Evolutionary conservation across 2,113 vertebrate species (phyloP).

Genomic region (Hyla sarda): DNA sequence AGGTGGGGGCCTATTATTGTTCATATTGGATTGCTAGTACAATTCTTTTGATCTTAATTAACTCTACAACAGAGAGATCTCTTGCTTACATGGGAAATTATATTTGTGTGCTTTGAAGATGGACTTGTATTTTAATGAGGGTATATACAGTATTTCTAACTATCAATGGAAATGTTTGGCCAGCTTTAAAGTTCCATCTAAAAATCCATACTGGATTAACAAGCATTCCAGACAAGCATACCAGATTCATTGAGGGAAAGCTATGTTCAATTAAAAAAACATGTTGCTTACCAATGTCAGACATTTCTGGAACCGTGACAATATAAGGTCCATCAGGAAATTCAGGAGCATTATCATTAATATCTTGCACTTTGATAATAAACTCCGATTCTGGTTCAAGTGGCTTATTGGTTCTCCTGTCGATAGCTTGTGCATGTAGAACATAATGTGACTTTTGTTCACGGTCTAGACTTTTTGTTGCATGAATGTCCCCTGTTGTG

Average conservation of each 20-base stretch:
- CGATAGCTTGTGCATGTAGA: slow-evolving; percentile 93
- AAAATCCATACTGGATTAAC: not conserved
- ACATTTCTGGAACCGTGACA: slow-evolving; percentile 95
- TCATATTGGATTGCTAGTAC: not conserved
- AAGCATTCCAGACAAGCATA: not conserved
- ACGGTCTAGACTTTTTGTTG: slow-evolving; percentile 93
- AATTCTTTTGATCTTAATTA: not conserved
- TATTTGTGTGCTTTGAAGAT: not conserved
- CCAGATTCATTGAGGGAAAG: not conserved
- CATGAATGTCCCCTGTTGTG: slow-evolving; percentile 95
- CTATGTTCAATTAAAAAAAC: not conserved
- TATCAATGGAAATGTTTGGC: not conserved
- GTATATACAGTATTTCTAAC: not conserved
- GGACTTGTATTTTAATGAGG: not conserved
- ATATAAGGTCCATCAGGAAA: slow-evolving; percentile 93
- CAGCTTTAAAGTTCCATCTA: not conserved
- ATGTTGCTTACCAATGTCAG: slow-evolving; percentile 90
- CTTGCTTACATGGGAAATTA: not conserved
- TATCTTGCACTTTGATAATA: slow-evolving; percentile 98
- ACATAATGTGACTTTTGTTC: slow-evolving; percentile 95
- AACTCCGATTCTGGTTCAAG: slow-evolving; percentile 97
- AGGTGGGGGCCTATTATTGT: too few relatives aligned
- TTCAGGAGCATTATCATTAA: slow-evolving; percentile 96
- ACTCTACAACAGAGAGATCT: not conserved
- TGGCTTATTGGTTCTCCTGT: slow-evolving; percentile 90